These are phyloP conservation scores for Datnioides undecimradiatus DNA, from an alignment of 2,113 vertebrate genomes.

Conservation along the genomic window DNA sequence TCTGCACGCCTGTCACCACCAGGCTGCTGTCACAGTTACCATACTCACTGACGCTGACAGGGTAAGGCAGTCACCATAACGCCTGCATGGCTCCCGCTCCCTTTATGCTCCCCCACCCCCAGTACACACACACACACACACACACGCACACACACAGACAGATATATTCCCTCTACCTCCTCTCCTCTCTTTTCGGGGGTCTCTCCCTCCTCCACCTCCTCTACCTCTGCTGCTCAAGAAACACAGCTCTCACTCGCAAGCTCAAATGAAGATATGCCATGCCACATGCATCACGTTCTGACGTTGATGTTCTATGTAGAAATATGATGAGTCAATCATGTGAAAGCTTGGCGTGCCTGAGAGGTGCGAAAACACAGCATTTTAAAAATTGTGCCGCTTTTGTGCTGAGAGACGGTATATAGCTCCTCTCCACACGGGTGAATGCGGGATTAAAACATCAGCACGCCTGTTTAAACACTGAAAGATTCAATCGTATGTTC, in stretches of 20 bases:
- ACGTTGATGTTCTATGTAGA: conserved; percentile 68
- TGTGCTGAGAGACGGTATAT: conserved; percentile 27
- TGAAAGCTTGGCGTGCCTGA: conserved; percentile 49
- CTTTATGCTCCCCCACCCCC: conserved; percentile 61
- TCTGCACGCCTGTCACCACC: conserved; percentile 76
- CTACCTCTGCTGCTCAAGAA: conserved; percentile 57
- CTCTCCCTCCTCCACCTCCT: conserved; percentile 46
- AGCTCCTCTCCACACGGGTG: conserved; percentile 18
- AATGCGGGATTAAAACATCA: conserved; percentile 52
- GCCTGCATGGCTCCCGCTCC: conserved; percentile 64
- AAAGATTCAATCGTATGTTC: conserved; percentile 42
- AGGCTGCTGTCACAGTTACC: conserved; percentile 74
- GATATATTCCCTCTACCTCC: conserved; percentile 28
- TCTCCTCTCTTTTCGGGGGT: conserved; percentile 38
- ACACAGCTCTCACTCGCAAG: conserved; percentile 61
- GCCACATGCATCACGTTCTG: conserved; percentile 58
- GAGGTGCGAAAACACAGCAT: background rate
- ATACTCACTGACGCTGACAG: conserved; percentile 72
- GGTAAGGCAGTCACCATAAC: conserved; percentile 75
- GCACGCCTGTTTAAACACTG: conserved; percentile 27
- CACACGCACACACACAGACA: conserved; percentile 36
- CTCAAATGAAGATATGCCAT: conserved; percentile 72
- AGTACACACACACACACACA: conserved; percentile 37
- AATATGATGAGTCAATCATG: conserved; percentile 77
- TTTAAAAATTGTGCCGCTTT: conserved; percentile 40